Evolutionary conservation across 2,113 vertebrate species (phyloP), one percentile per base, ranked within the genome.

Genomic region (Seriola rivoliana): DNA sequence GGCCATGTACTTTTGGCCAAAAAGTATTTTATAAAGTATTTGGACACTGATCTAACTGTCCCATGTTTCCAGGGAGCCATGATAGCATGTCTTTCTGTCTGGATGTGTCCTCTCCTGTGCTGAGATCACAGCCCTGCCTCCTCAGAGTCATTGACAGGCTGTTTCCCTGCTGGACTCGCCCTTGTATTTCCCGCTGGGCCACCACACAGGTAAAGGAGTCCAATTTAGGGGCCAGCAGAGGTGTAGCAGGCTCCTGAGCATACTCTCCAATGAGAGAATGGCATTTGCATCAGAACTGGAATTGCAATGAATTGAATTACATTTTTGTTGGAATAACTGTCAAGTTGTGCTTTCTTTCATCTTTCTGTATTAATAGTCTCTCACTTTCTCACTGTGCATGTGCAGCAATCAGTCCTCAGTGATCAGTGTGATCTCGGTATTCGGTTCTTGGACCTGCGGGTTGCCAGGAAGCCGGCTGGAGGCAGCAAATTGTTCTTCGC

Each of bases 371-470:
- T 46, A 7, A 50, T 3, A 7, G 17, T 19, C 5, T 8, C 17
- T 19, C 16, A 1, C 48, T 19, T 19, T 50, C 48, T 50, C 17
- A 1, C 19, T 77, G 32, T 60, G 44, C 64, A 44, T 66, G 4
- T 55, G 9, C 5, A 94, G 93, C 74, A 85, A 9, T 85, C 86
- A 0, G 83, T 85, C 62, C 89, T 94, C 63, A 78, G 75, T 0
- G 89, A 94, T 69, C 98, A 99, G 81, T 96, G 98, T 71, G 94
- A 98, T 10, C 94, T 96, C 0, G 98, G 98, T 2, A 91, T 97
- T 78, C 95, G 98, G 55, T 99, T 96, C 80, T 88, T 99, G 54
- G 98, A 99, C 92, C 95, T 99, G 59, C 94, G 97, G 71, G 93
- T 99, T 0, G 97, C 96, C 4, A 96, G 92, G 92, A 95, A 96